Conservation (phyloP, 2,113 vertebrate species). For the Clarias magur region DNA sequence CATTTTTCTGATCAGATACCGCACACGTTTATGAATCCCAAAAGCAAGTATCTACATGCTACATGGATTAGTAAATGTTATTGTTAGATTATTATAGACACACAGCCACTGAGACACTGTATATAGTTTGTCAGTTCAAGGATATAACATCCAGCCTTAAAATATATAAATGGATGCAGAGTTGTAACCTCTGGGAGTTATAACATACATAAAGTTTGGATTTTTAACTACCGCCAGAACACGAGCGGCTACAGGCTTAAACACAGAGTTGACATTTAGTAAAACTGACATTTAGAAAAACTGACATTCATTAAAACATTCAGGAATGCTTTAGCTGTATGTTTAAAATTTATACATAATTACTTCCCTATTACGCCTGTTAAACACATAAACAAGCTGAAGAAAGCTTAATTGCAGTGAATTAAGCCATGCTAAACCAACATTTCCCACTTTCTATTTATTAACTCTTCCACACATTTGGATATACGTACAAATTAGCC, state of each 20-base stretch:
- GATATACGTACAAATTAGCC: not conserved
- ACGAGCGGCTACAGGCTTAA: not conserved
- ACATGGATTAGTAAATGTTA: no score
- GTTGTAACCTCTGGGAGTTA: not conserved
- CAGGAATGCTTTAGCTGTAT: not conserved
- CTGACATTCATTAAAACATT: constrained; percentile 15
- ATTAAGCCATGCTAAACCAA: not conserved
- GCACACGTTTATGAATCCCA: no score
- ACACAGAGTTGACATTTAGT: not conserved
- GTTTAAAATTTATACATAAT: not conserved
- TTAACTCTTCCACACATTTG: not conserved
- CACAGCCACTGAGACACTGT: not conserved
- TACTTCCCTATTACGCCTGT: not conserved
- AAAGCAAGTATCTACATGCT: no score
- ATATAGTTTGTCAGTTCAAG: not conserved
- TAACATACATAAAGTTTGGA: no score
- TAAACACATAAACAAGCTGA: not conserved
- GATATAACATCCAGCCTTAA: not conserved
- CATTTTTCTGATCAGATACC: not conserved
- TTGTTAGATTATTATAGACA: no score
- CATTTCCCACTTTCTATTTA: not conserved
- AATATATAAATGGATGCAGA: not conserved
- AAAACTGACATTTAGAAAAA: constrained; percentile 5
- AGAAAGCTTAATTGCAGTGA: not conserved
- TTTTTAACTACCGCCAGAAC: not conserved